These are phyloP conservation scores for Oreochromis tanganicae DNA, from an alignment of 2,113 vertebrate species.

Conservation along the genomic window DNA sequence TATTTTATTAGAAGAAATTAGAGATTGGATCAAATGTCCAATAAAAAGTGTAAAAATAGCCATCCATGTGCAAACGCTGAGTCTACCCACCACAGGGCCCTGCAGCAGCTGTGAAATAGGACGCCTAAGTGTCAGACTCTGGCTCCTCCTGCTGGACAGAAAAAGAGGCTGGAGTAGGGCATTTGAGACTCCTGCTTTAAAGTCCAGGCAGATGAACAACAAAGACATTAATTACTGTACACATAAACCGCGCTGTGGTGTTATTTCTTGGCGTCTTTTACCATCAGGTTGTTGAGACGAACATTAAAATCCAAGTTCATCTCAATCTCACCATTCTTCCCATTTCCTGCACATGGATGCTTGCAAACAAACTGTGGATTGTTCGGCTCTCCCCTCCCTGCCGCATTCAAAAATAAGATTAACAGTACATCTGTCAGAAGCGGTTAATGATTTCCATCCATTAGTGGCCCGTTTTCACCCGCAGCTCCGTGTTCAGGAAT, in stretches of 20 bases:
- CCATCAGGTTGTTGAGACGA: background rate
- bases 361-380: background rate
- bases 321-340: background rate
- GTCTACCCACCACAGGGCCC: background rate
- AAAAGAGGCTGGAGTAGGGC: background rate
- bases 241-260: background rate
- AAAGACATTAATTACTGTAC: background rate
- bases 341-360: background rate
- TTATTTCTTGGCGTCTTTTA: background rate
- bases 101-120: background rate
- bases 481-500: slow-evolving; percentile 41
- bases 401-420: background rate
- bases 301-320: background rate
- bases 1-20: background rate
- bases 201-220: background rate
- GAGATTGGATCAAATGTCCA: background rate
- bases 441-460: background rate
- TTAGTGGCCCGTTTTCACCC: background rate
- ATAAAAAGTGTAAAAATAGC: background rate
- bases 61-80: background rate
- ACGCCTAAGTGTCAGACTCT: slow-evolving; percentile 31
- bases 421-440: slow-evolving; percentile 8
- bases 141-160: slow-evolving; percentile 64
- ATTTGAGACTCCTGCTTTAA: rapidly evolving
- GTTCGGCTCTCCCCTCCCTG: background rate